Base-by-base conservation (phyloP, 2,888 invertebrate species). In the Conomelus anceps region DNA sequence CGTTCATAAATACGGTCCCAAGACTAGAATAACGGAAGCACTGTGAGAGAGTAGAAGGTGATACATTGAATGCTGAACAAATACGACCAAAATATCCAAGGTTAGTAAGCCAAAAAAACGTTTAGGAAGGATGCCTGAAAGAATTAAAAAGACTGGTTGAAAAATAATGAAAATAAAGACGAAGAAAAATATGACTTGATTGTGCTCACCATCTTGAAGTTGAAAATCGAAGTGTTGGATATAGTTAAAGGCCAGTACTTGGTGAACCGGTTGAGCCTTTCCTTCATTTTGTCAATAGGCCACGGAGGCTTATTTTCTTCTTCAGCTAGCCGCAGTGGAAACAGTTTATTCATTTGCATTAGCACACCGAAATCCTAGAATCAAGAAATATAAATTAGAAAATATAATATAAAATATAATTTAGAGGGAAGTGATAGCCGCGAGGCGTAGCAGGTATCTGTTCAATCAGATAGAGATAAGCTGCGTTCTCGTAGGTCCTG, bases 211-310 rank as follows among this genome's bases (percentile, higher is more conserved):
- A 95, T 95, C 92, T 96, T 96, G 91, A 98, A 93, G 93, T 98
- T 98, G 92, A 97, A 98, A 92, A 98, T 96, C 29, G 98, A 95
- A 0, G 98, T 98, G 3, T 97, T 97, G 23, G 97, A 97, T 91
- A 98, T 97, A 0, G 98, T 98, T 91, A 98, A 95, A 0, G 98
- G 97, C 96, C 97, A 97, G 93, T 97, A 98, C 89, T 97, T 96
- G 0, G 98, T 97, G 92, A 97, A 96, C 24, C 98, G 94, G 91
- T 96, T 96, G 13, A 99, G 93, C 86, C 96, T 94, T 0, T 95
- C 94, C 88, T 96, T 95, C 91, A 97, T 87, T 22, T 41, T 88
- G 4, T 89, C 89, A 24, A 86, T 88, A 17, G 89, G 88, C 7
- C 88, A 86, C 22, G 84, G 85, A 6, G 89, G 86, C 93, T 86